phyloP scores from a whole-genome alignment of 1,140 invertebrate species.

The Araneus ventricosus region DNA sequence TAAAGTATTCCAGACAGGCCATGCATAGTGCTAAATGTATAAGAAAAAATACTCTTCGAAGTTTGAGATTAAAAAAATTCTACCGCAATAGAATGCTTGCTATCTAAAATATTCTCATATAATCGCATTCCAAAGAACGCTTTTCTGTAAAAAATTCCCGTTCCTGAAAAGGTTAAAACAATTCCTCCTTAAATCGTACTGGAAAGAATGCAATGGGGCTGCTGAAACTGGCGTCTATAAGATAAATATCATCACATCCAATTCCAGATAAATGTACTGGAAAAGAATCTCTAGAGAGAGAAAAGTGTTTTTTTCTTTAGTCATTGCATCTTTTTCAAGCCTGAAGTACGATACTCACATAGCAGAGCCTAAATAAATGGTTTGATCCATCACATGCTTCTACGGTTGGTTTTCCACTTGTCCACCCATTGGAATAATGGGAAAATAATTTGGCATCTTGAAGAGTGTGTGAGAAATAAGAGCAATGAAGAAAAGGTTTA shows the following conservation, averaged over 20 bases:
- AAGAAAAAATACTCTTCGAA: too few species aligned
- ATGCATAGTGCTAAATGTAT: too few species aligned
- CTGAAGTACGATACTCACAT: slow-evolving; percentile 8
- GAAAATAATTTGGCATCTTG: neutral
- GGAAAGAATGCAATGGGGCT: slow-evolving; percentile 29
- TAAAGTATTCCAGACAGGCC: too few species aligned
- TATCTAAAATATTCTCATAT: neutral
- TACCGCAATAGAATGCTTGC: neutral
- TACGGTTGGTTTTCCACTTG: neutral
- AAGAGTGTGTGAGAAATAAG: neutral
- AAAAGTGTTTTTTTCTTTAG: neutral
- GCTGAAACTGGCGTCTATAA: neutral
- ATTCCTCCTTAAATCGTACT: neutral
- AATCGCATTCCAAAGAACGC: neutral
- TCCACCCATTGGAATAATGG: neutral
- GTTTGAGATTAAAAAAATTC: neutral
- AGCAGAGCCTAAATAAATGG: slow-evolving; percentile 7
- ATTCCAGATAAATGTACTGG: slow-evolving; percentile 45
- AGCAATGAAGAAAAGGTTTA: neutral
- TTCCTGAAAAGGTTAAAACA: neutral
- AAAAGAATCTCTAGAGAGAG: slow-evolving; percentile 16
- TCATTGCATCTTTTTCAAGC: neutral
- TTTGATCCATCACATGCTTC: neutral
- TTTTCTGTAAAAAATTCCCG: neutral
- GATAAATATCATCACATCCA: slow-evolving; percentile 35